Evolutionary conservation across 2,888 invertebrate genomes (phyloP).

Genomic region (Macaria liturata): DNA sequence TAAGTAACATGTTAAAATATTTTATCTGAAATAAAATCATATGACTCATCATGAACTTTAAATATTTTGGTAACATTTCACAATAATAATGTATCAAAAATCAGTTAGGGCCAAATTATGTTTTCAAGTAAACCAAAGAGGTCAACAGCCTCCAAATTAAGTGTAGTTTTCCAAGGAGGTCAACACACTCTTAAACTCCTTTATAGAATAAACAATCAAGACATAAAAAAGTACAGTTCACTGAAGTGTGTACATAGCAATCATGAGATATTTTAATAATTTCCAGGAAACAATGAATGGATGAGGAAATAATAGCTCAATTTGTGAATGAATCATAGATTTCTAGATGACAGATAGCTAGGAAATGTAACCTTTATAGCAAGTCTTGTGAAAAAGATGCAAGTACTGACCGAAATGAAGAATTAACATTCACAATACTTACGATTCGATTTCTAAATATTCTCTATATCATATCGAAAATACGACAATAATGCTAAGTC

Average conservation of each 20-base stretch:
- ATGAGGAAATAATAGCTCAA: constrained; percentile 10
- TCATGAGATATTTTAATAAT: constrained; percentile 10
- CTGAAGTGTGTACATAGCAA: constrained; percentile 9
- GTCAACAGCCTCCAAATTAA: constrained; percentile 15
- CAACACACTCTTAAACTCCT: constrained; percentile 32
- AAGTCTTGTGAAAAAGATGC: not conserved
- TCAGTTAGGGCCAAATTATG: too few species aligned
- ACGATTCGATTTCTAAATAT: constrained; percentile 31
- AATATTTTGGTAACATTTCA: too few species aligned
- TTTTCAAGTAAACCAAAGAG: constrained; percentile 1
- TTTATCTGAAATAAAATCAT: too few species aligned
- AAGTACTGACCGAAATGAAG: constrained; percentile 1
- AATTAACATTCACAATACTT: constrained; percentile 12
- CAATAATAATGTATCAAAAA: too few species aligned
- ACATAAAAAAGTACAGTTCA: constrained; percentile 21
- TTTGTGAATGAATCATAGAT: constrained; percentile 23
- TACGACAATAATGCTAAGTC: constrained; percentile 12
- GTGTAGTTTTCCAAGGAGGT: constrained; percentile 20
- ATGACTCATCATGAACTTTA: too few species aligned
- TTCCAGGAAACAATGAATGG: constrained; percentile 16
- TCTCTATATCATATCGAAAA: constrained; percentile 24
- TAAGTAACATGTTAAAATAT: too few species aligned
- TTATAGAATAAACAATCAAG: constrained; percentile 21
- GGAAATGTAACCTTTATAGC: not conserved
- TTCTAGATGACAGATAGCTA: constrained; percentile 9